phyloP scores from a whole-genome alignment of 2,113 vertebrate species.

The Rhinichthys klamathensis region DNA sequence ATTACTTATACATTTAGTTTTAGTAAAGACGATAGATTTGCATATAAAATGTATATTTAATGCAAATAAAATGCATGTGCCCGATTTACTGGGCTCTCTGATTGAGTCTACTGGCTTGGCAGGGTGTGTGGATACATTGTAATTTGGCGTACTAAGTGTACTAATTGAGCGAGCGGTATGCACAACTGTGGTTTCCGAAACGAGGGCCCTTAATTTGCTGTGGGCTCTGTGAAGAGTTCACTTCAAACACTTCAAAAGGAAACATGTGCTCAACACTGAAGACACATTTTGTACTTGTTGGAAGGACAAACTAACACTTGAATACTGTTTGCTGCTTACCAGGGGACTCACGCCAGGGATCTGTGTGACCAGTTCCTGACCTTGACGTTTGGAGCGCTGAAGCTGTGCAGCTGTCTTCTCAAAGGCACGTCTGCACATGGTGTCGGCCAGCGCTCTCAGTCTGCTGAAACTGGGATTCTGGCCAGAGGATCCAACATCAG shows the following conservation, averaged over 20 bases:
- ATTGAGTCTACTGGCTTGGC: slow-evolving; percentile 2
- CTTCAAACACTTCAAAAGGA: neutral
- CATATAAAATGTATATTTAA: neutral
- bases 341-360: slow-evolving; percentile 64
- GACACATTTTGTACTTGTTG: slow-evolving; percentile 9
- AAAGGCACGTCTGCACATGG: slow-evolving; percentile 64
- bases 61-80: neutral
- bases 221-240: slow-evolving; percentile 1
- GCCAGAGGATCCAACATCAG: slow-evolving; percentile 22
- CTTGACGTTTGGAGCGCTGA: slow-evolving; percentile 67
- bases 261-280: slow-evolving; percentile 2
- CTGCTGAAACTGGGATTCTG: slow-evolving; percentile 59
- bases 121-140: slow-evolving; percentile 16
- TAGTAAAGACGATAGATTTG: neutral
- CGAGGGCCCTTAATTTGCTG: neutral
- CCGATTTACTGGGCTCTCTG: neutral
- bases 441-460: slow-evolving; percentile 66
- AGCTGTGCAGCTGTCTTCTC: slow-evolving; percentile 69
- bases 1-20: neutral
- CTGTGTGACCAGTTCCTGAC: slow-evolving; percentile 71
- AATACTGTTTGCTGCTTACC: slow-evolving; percentile 42
- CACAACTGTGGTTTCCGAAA: neutral
- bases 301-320: slow-evolving; percentile 11
- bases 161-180: neutral
- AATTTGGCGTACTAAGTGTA: neutral